Percentiles rank a stretch among this genome's conserved stretches.
Evolutionary conservation across 2,797 vertebrate genomes (phyloP).

Genomic region (Vespertilio murinus): DNA sequence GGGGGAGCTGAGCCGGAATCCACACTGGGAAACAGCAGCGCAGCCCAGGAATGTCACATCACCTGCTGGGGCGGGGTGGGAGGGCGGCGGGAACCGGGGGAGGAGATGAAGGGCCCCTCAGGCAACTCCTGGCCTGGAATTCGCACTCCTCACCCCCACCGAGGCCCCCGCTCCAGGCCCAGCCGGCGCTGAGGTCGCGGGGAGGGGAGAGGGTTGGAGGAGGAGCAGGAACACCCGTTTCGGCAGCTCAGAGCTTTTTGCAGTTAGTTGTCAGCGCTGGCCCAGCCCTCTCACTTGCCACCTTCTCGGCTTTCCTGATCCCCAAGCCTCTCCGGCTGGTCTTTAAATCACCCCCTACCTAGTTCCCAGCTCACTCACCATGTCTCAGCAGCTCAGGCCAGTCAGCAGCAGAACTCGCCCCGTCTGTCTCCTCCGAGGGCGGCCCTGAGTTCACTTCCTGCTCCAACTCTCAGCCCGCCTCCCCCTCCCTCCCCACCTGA

Average conservation of each 20-base stretch:
- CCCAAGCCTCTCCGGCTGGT: not conserved
- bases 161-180: not conserved
- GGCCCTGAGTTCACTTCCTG: conserved; percentile 72
- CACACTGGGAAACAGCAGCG: not conserved
- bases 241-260: not conserved
- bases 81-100: not conserved
- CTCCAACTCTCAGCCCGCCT: conserved; percentile 67
- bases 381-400: conserved; percentile 49
- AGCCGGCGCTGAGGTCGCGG: not conserved
- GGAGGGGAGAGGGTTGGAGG: not conserved
- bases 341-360: not conserved
- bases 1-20: not conserved
- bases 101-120: not conserved
- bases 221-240: not conserved
- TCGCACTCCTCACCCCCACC: not conserved
- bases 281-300: not conserved
- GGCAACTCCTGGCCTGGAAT: not conserved
- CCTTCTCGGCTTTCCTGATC: not conserved
- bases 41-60: conserved; percentile 25
- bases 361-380: conserved; percentile 64
- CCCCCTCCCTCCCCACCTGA: conserved; percentile 29
- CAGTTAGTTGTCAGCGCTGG: conserved; percentile 12
- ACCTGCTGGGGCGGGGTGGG: not conserved
- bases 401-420: conserved; percentile 14
- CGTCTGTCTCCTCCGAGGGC: conserved; percentile 44